Evolutionary conservation across 2,113 vertebrate genomes (phyloP).

Genomic region (Piprites chloris): DNA sequence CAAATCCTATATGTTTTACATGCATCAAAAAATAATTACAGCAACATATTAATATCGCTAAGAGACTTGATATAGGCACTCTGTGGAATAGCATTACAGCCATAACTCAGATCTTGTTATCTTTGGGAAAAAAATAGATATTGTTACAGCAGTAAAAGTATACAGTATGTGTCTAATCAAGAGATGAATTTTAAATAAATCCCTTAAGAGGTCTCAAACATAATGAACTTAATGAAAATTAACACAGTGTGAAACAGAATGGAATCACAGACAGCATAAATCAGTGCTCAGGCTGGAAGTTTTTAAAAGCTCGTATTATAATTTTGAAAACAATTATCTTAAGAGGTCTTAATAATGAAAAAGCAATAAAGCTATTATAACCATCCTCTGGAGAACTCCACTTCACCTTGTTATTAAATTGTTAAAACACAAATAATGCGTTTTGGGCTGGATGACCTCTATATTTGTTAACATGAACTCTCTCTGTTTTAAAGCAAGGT

Average conservation of each 20-base stretch:
- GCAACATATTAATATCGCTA: slow-evolving; percentile 52
- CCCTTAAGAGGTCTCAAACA: slow-evolving; percentile 76
- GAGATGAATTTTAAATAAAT: slow-evolving; percentile 80
- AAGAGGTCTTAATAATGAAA: slow-evolving; percentile 73
- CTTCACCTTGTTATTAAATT: slow-evolving; percentile 73
- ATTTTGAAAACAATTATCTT: slow-evolving; percentile 78
- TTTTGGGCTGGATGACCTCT: slow-evolving; percentile 63
- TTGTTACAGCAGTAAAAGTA: slow-evolving; percentile 73
- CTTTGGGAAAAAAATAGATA: slow-evolving; percentile 77
- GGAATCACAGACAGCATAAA: slow-evolving; percentile 62
- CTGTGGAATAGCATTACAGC: slow-evolving; percentile 75
- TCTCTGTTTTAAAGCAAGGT: slow-evolving; percentile 58
- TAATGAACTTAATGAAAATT: slow-evolving; percentile 83
- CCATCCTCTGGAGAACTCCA: slow-evolving; percentile 56
- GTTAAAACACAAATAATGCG: slow-evolving; percentile 67
- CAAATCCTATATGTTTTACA: slow-evolving; percentile 58
- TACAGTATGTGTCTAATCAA: slow-evolving; percentile 70
- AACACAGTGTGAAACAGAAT: slow-evolving; percentile 70
- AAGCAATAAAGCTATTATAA: slow-evolving; percentile 64
- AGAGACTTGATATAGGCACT: slow-evolving; percentile 23
- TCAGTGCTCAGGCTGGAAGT: slow-evolving; percentile 50
- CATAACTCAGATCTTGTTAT: slow-evolving; percentile 79
- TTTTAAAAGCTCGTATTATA: slow-evolving; percentile 65
- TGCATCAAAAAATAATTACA: slow-evolving; percentile 63
- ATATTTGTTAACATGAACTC: slow-evolving; percentile 70